These are phyloP conservation scores for Mesorhabditis spiculigera DNA, from an alignment of 2,888 invertebrate species.

Conservation along the genomic window DNA sequence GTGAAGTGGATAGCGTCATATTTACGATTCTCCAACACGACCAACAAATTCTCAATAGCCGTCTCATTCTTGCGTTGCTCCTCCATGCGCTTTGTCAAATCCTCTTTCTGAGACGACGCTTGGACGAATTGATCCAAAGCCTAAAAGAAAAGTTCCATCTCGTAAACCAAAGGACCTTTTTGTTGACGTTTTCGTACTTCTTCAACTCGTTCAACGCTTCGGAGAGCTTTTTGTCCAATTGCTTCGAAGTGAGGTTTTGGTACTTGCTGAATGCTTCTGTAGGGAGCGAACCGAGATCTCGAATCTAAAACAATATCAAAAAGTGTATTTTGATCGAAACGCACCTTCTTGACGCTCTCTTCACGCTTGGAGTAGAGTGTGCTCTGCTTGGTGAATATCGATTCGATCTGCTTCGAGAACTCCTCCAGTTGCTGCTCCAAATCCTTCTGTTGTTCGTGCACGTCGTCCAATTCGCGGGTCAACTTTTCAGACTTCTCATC, in stretches of 20 bases:
- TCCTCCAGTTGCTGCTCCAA: constrained; percentile 39
- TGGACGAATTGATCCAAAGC: constrained; percentile 97
- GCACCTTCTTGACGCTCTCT: constrained; percentile 38
- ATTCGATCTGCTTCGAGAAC: constrained; percentile 45
- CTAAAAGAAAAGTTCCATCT: neutral
- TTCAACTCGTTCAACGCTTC: constrained; percentile 91
- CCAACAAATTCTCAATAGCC: constrained; percentile 83
- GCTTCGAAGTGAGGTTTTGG: constrained; percentile 65
- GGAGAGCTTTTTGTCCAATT: constrained; percentile 91
- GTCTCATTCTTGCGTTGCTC: constrained; percentile 82
- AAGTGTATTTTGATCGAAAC: neutral
- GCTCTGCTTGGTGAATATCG: constrained; percentile 47
- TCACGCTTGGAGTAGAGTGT: constrained; percentile 39
- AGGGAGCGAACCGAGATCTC: constrained; percentile 89
- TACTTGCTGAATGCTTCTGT: constrained; percentile 81
- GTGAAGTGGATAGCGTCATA: constrained; percentile 98
- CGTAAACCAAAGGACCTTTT: constrained; percentile 60
- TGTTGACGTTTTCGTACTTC: constrained; percentile 98
- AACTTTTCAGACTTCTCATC: constrained; percentile 10
- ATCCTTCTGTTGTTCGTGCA: constrained; percentile 51
- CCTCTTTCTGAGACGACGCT: constrained; percentile 97
- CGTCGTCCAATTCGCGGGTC: constrained; percentile 43
- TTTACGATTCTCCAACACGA: constrained; percentile 88
- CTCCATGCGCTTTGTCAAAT: constrained; percentile 89
- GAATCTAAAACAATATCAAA: constrained; percentile 68